phyloP scores from a whole-genome alignment of 2,113 vertebrate species.

The Anoplopoma fimbria region DNA sequence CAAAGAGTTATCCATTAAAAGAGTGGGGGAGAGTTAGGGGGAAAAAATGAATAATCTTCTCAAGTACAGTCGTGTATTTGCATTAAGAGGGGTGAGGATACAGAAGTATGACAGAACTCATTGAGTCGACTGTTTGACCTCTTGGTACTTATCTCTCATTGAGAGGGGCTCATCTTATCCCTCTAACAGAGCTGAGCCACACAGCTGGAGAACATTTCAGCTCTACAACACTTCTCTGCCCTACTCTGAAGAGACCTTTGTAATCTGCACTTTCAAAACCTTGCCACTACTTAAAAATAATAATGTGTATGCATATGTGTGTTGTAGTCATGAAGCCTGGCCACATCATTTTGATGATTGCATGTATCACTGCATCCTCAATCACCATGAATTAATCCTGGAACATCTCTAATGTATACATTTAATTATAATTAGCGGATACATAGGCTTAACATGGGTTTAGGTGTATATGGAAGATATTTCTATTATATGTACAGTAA shows the following conservation, averaged over 20 bases:
- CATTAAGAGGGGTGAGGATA: constrained; percentile 66
- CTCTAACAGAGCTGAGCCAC: constrained; percentile 47
- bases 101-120: constrained; percentile 53
- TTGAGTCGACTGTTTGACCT: constrained; percentile 63
- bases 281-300: constrained; percentile 49
- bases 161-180: constrained; percentile 67
- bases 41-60: constrained; percentile 49
- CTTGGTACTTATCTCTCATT: constrained; percentile 57
- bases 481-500: background rate
- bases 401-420: background rate
- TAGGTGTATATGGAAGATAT: background rate
- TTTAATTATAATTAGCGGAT: constrained; percentile 10
- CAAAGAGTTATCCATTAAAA: constrained; percentile 67
- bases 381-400: background rate
- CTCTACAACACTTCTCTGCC: constrained; percentile 49
- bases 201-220: constrained; percentile 66
- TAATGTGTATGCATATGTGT: background rate
- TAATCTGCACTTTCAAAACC: constrained; percentile 51
- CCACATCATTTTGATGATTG: background rate
- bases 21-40: constrained; percentile 7
- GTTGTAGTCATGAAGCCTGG: constrained; percentile 10
- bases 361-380: background rate
- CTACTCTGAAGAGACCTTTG: constrained; percentile 56
- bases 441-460: background rate
- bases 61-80: constrained; percentile 66